Percentiles rank a stretch among this genome's conserved stretches.
phyloP scores from a whole-genome alignment of 2,888 invertebrate genomes.

The Synergus itoensis region DNA sequence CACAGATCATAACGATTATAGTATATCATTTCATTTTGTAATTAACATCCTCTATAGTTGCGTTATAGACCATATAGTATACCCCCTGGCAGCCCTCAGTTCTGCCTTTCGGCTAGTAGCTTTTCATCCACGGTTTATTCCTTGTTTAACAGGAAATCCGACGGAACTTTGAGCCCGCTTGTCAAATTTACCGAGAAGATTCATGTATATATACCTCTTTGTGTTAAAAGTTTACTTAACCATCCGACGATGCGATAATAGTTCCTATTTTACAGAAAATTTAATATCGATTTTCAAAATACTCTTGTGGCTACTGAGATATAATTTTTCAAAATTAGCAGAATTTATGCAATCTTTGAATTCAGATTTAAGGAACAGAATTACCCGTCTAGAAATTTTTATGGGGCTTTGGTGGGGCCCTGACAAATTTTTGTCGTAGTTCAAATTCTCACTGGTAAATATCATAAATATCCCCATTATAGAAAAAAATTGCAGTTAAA shows the following conservation, averaged over 20 bases:
- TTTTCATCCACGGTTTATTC: constrained; percentile 9
- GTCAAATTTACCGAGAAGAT: constrained; percentile 21
- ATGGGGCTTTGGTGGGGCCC: too few species aligned
- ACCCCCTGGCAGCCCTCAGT: background rate
- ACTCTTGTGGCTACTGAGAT: background rate
- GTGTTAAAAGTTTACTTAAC: background rate
- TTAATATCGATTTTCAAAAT: background rate
- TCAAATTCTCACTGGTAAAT: too few species aligned
- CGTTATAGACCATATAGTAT: background rate
- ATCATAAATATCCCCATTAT: too few species aligned
- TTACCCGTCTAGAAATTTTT: too few species aligned
- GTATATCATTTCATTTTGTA: constrained; percentile 27
- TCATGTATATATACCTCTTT: constrained; percentile 6
- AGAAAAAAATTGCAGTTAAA: too few species aligned
- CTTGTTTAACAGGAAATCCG: constrained; percentile 19
- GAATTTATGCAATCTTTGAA: too few species aligned
- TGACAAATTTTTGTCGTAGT: too few species aligned
- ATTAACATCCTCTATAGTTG: background rate
- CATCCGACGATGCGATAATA: background rate
- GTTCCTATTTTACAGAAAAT: background rate
- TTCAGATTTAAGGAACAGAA: too few species aligned
- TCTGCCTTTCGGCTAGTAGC: background rate
- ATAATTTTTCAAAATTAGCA: too few species aligned
- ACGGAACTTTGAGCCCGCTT: constrained; percentile 4
- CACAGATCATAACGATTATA: constrained; percentile 2